Base-by-base conservation (phyloP, 2,888 invertebrate genomes). In the Pelosia muscerda region DNA sequence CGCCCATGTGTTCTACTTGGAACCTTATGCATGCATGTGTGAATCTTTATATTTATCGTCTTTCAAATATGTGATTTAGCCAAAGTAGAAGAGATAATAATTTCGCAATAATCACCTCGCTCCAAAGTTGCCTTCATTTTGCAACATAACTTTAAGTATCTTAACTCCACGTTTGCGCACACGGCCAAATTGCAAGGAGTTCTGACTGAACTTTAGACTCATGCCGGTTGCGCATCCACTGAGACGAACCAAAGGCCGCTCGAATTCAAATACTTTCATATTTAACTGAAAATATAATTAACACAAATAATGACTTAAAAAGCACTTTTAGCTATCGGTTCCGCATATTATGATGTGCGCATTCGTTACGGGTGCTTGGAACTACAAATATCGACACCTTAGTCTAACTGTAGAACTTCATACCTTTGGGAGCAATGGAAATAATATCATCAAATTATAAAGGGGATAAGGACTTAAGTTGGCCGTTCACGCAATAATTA, bases 221-320 rank as follows among this genome's bases (percentile, higher is more conserved):
- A 93, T 93, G 49, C 93, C 94, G 0, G 94, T 94, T 4, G 95
- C 95, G 64, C 90, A 87, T 1, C 95, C 95, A 68, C 91, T 92
- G 15, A 95, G 75, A 2, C 87, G 87, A 25, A 95, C 94, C 5
- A 95, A 76, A 0, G 94, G 93, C 42, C 91, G 84, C 75, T 90
- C 92, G 60, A 89, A 88, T 25, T 88, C 73, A 61, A 94, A 86
- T 23, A 94, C 94, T 84, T 86, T 90, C 90, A 92, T 92, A 68
- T 92, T 92, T 26, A 95, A 75, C 95, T 95, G 78, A n/a, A 67
- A 69, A n/a, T 28, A 15, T 25, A 2, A 13, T 22, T 13, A 22
- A 25, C 8, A 56, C 6, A 38, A 4, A 38, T 26, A 8, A 8
- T 31, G 31, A 2, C 31, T 31, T 10, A 10, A 10, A 31, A 10